These are phyloP conservation scores for Microplitis demolitor DNA, from an alignment of 1,140 invertebrate genomes.

Conservation along the genomic window DNA sequence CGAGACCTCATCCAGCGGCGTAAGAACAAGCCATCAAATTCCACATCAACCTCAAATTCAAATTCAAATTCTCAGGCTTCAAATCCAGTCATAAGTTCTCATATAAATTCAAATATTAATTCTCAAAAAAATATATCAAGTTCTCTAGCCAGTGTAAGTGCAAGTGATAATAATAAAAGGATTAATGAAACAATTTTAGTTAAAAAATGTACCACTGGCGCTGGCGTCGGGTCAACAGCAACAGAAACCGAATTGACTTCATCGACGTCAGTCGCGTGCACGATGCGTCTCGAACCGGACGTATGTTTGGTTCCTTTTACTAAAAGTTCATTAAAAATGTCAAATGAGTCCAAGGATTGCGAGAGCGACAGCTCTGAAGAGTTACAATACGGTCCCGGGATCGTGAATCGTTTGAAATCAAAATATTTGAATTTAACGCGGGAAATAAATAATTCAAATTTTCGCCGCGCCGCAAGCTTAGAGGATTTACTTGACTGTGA, in stretches of 20 bases:
- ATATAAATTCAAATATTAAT: too few species aligned
- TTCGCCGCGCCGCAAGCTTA: constrained; percentile 80
- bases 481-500: constrained; percentile 82
- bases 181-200: not conserved
- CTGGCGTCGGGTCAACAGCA: not conserved
- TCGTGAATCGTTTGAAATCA: constrained; percentile 84
- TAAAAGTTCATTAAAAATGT: constrained; percentile 46
- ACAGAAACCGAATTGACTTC: not conserved
- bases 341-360: constrained; percentile 44
- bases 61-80: too few species aligned
- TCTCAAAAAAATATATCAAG: too few species aligned
- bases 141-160: too few species aligned
- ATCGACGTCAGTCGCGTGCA: constrained; percentile 51
- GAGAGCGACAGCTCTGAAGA: constrained; percentile 74
- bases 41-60: too few species aligned
- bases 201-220: not conserved
- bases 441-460: constrained; percentile 67
- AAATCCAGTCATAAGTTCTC: too few species aligned
- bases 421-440: constrained; percentile 82
- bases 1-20: constrained; percentile 72
- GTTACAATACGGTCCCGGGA: constrained; percentile 87
- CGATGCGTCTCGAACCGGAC: constrained; percentile 58
- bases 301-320: constrained; percentile 47
- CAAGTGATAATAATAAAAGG: too few species aligned
- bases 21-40: constrained; percentile 51